Conservation (phyloP, 1,140 invertebrate genomes). For the Cepaea nemoralis region DNA sequence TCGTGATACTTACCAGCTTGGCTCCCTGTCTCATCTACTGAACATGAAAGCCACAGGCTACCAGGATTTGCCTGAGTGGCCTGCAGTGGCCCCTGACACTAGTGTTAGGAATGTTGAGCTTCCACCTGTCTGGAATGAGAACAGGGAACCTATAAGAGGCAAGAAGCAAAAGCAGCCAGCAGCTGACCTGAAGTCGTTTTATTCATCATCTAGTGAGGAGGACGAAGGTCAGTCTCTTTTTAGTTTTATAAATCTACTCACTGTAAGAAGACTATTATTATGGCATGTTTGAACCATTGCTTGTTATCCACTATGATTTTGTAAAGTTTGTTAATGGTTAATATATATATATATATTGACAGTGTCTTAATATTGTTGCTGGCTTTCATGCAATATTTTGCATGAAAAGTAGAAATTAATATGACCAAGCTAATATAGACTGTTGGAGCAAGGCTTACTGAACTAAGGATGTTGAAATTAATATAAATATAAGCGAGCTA, state of each 20-base stretch:
- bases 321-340: too few species aligned
- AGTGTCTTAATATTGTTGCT: too few species aligned
- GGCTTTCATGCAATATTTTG: too few species aligned
- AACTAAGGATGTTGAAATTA: too few species aligned
- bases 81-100: constrained; percentile 82
- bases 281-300: too few species aligned
- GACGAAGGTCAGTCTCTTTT: neutral
- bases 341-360: too few species aligned
- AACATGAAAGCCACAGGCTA: constrained; percentile 89
- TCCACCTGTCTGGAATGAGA: constrained; percentile 53
- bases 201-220: constrained; percentile 70
- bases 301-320: neutral
- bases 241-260: too few species aligned
- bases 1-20: constrained; percentile 89
- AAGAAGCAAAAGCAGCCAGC: constrained; percentile 68
- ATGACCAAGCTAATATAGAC: too few species aligned
- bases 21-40: constrained; percentile 94
- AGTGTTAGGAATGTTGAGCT: constrained; percentile 83
- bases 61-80: constrained; percentile 88
- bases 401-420: too few species aligned
- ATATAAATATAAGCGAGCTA: too few species aligned
- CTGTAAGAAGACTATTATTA: too few species aligned
- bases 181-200: constrained; percentile 74
- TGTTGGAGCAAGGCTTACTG: too few species aligned
- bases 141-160: constrained; percentile 37